Conservation (phyloP, 2,888 invertebrate genomes). For the Chirona hameri region DNA sequence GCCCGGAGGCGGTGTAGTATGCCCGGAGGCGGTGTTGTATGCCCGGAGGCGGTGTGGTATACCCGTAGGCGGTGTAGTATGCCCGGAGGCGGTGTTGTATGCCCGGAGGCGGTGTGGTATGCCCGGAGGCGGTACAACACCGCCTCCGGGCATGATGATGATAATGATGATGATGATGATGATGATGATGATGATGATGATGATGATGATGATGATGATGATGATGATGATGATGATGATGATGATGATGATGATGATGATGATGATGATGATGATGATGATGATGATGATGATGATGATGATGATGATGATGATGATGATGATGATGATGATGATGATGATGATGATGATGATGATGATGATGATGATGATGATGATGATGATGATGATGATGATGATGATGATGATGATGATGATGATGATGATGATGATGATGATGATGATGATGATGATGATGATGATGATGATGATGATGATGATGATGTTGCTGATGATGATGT, state of each 20-base stretch:
- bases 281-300: background rate
- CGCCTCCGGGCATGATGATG: no score
- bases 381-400: background rate
- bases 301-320: background rate
- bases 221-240: background rate
- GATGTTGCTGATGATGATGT: no score
- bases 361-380: background rate
- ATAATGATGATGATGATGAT: background rate
- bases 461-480: slow-evolving; percentile 22
- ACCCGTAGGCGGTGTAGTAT: no score
- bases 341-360: background rate
- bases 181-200: background rate
- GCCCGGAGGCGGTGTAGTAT: no score
- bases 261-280: background rate
- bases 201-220: background rate
- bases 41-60: no score
- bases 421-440: background rate
- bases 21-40: no score
- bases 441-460: slow-evolving; percentile 12
- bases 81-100: no score
- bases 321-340: background rate
- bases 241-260: background rate
- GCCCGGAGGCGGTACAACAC: no score
- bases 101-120: no score
- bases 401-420: background rate